Conservation (phyloP, 2,888 invertebrate species). For the Chymomyza caudatula region DNA sequence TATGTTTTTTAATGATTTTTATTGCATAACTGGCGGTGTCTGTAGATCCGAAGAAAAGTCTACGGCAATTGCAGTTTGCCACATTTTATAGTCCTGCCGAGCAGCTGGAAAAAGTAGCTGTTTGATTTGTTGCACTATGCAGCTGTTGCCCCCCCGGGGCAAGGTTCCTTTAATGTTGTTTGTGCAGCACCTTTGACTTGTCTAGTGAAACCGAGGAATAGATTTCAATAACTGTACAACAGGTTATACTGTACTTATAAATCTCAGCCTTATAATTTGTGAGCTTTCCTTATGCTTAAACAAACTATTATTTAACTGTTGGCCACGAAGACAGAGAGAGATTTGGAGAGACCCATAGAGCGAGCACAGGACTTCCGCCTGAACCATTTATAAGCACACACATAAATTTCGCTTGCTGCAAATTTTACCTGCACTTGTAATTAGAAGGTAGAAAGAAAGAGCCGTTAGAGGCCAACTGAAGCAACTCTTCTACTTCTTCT, state of each 20-base stretch:
- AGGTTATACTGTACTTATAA: neutral
- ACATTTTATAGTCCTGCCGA: slow-evolving; percentile 58
- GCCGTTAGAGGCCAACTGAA: slow-evolving; percentile 53
- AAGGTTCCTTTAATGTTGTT: neutral
- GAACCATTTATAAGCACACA: slow-evolving; percentile 64
- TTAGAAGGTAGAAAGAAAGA: slow-evolving; percentile 52
- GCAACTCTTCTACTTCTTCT: slow-evolving; percentile 7
- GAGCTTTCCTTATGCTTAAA: slow-evolving; percentile 18
- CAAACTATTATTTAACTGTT: slow-evolving; percentile 18
- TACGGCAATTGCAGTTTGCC: slow-evolving; percentile 70
- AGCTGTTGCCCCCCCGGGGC: neutral
- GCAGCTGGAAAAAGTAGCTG: neutral
- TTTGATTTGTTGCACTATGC: slow-evolving; percentile 14
- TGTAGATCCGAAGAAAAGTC: slow-evolving; percentile 12
- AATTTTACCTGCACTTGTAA: slow-evolving; percentile 55
- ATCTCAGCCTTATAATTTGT: slow-evolving; percentile 40
- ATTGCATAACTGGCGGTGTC: slow-evolving; percentile 60
- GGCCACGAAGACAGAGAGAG: too few species aligned
- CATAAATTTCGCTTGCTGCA: slow-evolving; percentile 63
- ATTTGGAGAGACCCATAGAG: too few species aligned
- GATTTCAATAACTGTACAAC: neutral
- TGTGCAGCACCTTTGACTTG: neutral
- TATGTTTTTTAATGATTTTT: slow-evolving; percentile 73
- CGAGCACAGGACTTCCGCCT: slow-evolving; percentile 23
- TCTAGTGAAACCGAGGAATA: neutral